A percentile compares a stretch with the other conserved stretches of the same genome.
Conservation (phyloP, 53 echinoderm and acorn worm genomes). For the Holothuria scabra region DNA sequence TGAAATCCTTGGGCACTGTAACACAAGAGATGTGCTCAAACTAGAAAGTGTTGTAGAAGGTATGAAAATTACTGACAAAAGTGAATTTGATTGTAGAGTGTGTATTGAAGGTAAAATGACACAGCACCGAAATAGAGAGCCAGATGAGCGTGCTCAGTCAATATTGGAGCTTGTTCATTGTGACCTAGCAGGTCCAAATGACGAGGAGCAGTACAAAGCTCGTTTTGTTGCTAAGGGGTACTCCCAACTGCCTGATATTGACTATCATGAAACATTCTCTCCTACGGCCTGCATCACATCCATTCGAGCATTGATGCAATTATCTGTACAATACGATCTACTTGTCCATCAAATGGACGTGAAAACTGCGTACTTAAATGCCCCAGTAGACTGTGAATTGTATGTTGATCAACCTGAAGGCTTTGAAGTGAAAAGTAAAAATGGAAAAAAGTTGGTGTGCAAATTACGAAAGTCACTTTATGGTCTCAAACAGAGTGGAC, state of each 20-base stretch:
- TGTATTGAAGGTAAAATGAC: too few species aligned
- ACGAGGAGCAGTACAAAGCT: conserved; percentile 16
- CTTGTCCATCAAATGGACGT: conserved; percentile 32
- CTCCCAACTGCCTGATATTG: conserved; percentile 16
- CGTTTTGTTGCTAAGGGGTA: conserved; percentile 27
- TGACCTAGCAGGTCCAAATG: too few species aligned
- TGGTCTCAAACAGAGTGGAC: conserved; percentile 63
- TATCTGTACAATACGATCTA: conserved; percentile 44
- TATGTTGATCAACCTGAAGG: conserved; percentile 41
- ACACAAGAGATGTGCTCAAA: too few species aligned
- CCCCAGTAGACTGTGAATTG: conserved; percentile 48
- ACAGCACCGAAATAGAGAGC: too few species aligned
- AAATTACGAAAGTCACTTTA: conserved; percentile 56
- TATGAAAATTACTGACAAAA: too few species aligned
- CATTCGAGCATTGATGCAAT: conserved; percentile 39
- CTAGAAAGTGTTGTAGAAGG: too few species aligned
- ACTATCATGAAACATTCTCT: conserved; percentile 45
- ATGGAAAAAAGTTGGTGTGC: conserved; percentile 42
- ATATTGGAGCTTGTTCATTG: too few species aligned
- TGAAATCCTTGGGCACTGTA: too few species aligned
- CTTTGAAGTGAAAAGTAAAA: conserved; percentile 34
- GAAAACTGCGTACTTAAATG: conserved; percentile 53
- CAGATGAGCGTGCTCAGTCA: too few species aligned
- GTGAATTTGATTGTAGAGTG: too few species aligned
- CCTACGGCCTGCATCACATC: conserved; percentile 29